Conservation (phyloP, 1,140 invertebrate genomes). For the Drosophila tristis region DNA sequence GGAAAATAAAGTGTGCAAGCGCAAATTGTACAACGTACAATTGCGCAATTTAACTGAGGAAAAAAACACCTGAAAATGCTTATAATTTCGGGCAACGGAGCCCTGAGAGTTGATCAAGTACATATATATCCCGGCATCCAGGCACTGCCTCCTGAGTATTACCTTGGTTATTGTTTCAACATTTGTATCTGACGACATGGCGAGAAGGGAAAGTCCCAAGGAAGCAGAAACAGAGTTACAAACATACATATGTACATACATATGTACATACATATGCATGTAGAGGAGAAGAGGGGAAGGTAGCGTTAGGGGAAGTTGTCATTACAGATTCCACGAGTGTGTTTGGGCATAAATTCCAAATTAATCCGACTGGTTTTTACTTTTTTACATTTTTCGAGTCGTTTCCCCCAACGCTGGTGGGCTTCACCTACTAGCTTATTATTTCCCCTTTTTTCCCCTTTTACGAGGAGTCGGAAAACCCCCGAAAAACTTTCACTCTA, state of each 20-base stretch:
- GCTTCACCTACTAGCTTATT: constrained; percentile 1
- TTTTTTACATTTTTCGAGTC: constrained; percentile 33
- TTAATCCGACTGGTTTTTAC: constrained; percentile 74
- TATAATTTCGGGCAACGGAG: constrained; percentile 47
- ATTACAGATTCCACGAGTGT: constrained; percentile 62
- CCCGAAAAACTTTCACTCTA: too few relatives aligned
- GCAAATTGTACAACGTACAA: background rate
- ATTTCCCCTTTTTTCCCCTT: background rate
- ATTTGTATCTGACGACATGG: constrained; percentile 60
- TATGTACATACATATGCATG: constrained; percentile 6
- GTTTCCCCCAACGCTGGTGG: background rate
- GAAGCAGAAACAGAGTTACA: constrained; percentile 19
- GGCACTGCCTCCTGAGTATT: constrained; percentile 64
- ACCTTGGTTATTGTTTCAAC: constrained; percentile 77
- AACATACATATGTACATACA: background rate
- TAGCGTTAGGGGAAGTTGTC: background rate
- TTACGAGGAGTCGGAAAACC: too few relatives aligned
- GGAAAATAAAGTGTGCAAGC: background rate
- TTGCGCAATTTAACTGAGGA: background rate
- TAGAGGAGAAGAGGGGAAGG: constrained; percentile 2
- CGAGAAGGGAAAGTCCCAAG: constrained; percentile 2
- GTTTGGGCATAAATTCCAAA: constrained; percentile 76
- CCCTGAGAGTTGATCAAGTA: constrained; percentile 13
- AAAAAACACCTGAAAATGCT: constrained; percentile 55
- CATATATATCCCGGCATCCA: constrained; percentile 51